phyloP scores from a whole-genome alignment of 2,797 vertebrate genomes.

The Acrossocheilus fasciatus region DNA sequence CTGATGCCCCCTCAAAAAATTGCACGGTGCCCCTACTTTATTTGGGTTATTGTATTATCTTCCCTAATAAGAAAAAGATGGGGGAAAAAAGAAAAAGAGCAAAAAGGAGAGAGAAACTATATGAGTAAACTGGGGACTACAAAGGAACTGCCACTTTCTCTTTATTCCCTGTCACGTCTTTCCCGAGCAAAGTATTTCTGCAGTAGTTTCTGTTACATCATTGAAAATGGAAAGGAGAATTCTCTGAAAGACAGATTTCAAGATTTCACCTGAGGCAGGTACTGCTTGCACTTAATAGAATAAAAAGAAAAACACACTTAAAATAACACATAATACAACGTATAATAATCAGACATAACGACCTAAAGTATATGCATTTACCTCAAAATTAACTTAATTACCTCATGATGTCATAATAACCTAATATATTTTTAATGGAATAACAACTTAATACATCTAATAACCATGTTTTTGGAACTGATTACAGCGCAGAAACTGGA shows the following conservation, averaged over 20 bases:
- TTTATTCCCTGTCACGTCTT: neutral
- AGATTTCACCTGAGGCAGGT: slow-evolving; percentile 20
- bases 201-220: neutral
- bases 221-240: slow-evolving; percentile 1
- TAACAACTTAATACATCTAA: slow-evolving; percentile 37
- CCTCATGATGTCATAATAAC: slow-evolving; percentile 5
- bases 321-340: neutral
- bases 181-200: neutral
- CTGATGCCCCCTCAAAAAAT: neutral
- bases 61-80: neutral
- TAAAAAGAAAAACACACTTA: neutral
- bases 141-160: neutral
- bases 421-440: slow-evolving; percentile 9
- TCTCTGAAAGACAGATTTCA: neutral
- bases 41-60: neutral
- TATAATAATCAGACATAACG: slow-evolving; percentile 21
- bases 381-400: slow-evolving; percentile 1
- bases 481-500: slow-evolving; percentile 21
- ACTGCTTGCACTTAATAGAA: neutral
- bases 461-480: neutral
- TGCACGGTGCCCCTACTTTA: neutral
- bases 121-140: neutral
- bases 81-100: neutral
- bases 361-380: neutral
- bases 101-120: neutral